These are phyloP conservation scores for Octodon degus DNA, from an alignment of 2,113 vertebrate species.

Conservation along the genomic window DNA sequence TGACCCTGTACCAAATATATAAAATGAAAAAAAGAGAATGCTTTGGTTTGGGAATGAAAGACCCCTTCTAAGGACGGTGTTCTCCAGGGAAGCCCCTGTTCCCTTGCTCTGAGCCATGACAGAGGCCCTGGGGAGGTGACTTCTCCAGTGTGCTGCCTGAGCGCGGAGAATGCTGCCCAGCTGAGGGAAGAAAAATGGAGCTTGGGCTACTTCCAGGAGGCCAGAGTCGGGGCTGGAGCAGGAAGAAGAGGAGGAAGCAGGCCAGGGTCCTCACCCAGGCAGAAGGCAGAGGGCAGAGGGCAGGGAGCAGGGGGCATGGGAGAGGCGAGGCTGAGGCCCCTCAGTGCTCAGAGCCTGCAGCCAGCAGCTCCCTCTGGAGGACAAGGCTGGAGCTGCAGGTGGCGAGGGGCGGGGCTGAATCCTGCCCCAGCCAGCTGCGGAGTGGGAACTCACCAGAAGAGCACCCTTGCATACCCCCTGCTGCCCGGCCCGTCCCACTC, in stretches of 20 bases:
- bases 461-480: not conserved
- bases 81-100: not conserved
- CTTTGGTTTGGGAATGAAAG: too few species aligned
- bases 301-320: not conserved
- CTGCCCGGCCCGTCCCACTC: not conserved
- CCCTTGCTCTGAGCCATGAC: not conserved
- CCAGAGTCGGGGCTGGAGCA: not conserved
- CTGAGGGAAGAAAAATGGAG: not conserved
- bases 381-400: not conserved
- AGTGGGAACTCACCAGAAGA: not conserved
- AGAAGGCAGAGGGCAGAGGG: not conserved
- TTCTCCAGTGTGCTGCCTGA: not conserved
- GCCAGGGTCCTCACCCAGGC: not conserved
- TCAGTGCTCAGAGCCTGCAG: not conserved
- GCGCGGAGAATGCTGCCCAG: not conserved
- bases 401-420: not conserved
- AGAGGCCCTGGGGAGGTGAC: not conserved
- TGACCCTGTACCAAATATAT: not conserved
- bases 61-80: not conserved
- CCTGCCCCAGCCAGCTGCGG: not conserved
- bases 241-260: not conserved
- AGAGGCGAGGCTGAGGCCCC: not conserved
- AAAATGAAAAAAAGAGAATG: too few species aligned
- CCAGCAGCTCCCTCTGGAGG: not conserved
- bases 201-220: not conserved